Base-by-base conservation (phyloP, 2,888 invertebrate species). In the Andrena trimmerana region DNA sequence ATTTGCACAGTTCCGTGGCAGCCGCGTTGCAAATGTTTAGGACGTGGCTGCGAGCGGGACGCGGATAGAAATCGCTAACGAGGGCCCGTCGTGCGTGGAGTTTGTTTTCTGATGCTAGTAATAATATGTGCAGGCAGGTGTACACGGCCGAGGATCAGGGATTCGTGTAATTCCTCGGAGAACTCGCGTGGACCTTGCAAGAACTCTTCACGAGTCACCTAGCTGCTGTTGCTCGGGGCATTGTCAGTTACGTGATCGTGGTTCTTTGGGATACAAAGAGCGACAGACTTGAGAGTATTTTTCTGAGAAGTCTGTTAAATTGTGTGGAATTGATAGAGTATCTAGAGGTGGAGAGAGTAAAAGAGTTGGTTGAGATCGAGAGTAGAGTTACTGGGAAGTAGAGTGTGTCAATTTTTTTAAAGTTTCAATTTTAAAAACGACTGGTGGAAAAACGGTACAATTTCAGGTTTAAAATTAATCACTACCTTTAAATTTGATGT, bases 1-100 rank as follows among this genome's bases (percentile, higher is more conserved):
- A 65, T 65, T 42, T 36, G 27, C 29, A 57, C 33, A 13, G 24
- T 62, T 27, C 36, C 62, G 24, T 8, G 63, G 36, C 10, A 20
- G 36, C 65, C n/a, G 29, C 54, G 42, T 36, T n/a, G 7, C 36
- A 50, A 29, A 66, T 29, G 57, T 71, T 62, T 50, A 70, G 59
- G 60, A 71, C 50, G 10, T 8, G 33, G 29, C 13, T 27, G n/a
- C 50, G 8, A 66, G 50, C 7, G 29, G 29, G 31, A 16, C 24
- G 66, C 29, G 54, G 16, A 27, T 57, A 16, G 31, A 13, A 42
- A 73, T 73, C 42, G 36, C 31, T 66, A 73, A 73, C 42, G 65
- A 66, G 73, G 8, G 29, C n/a, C 54, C 54, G 36, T 24, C 48
- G 57, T 24, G 20, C n/a, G 29, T 48, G 57, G 24, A 6, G 24